A percentile compares a stretch with the other conserved stretches of the same genome.
phyloP scores from a whole-genome alignment of 2,888 invertebrate genomes.

The Sicus ferrugineus region DNA sequence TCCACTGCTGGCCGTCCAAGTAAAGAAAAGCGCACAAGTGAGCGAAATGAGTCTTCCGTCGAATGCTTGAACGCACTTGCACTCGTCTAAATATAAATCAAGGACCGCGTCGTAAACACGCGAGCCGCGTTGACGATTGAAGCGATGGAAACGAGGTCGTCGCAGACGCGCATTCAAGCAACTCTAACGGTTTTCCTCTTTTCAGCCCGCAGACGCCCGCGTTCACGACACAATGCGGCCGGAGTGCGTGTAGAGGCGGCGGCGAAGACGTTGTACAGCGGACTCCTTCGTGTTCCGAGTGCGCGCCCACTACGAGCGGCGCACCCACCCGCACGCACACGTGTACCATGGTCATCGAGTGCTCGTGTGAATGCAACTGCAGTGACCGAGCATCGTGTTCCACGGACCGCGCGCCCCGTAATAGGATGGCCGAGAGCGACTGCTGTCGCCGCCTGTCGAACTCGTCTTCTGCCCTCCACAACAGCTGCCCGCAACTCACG shows the following conservation, averaged over 20 bases:
- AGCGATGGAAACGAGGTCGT: conserved; percentile 1
- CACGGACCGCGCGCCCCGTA: conserved; percentile 45
- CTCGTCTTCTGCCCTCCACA: conserved; percentile 57
- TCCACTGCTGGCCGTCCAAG: too few species aligned
- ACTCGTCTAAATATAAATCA: conserved; percentile 9
- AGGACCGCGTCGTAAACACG: conserved; percentile 2
- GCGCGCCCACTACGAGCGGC: not conserved
- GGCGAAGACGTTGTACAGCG: not conserved
- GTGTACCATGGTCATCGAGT: conserved; percentile 59
- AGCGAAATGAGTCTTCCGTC: not conserved
- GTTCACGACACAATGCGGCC: not conserved
- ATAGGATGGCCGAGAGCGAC: conserved; percentile 57
- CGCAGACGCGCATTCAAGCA: not conserved
- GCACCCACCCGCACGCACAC: conserved; percentile 8
- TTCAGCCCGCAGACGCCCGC: not conserved
- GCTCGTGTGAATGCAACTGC: conserved; percentile 62
- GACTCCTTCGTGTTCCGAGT: not conserved
- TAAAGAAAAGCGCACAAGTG: not conserved
- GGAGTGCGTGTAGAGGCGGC: not conserved
- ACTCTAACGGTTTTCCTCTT: not conserved
- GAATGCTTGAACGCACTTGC: not conserved
- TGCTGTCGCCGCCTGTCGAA: conserved; percentile 53
- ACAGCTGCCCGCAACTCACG: conserved; percentile 60
- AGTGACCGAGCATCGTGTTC: conserved; percentile 51
- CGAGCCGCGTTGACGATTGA: not conserved